These are phyloP conservation scores for Lucilia sericata DNA, from an alignment of 1,140 invertebrate genomes.

Conservation along the genomic window DNA sequence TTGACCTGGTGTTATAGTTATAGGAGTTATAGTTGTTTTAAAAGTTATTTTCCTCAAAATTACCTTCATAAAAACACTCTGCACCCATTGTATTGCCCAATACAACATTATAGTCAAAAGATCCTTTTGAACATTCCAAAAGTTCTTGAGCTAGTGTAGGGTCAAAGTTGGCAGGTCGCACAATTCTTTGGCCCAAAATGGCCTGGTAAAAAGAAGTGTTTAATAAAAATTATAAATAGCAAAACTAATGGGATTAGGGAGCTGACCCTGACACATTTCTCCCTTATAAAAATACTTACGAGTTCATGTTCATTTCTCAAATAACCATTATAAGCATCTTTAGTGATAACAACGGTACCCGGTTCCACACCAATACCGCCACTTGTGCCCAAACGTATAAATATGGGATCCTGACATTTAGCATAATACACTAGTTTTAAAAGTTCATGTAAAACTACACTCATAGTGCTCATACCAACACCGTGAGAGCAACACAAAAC, in stretches of 20 bases:
- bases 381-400: constrained; percentile 92
- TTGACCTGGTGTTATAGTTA: constrained; percentile 72
- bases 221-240: too few relatives aligned
- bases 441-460: constrained; percentile 91
- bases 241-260: too few relatives aligned
- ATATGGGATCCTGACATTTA: constrained; percentile 84
- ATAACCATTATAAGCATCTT: constrained; percentile 86
- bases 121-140: constrained; percentile 73
- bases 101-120: constrained; percentile 63
- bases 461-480: constrained; percentile 91
- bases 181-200: constrained; percentile 86
- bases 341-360: constrained; percentile 88
- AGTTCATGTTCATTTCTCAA: constrained; percentile 77
- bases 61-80: constrained; percentile 96
- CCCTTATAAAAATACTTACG: constrained; percentile 67
- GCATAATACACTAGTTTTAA: constrained; percentile 94
- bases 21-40: background rate
- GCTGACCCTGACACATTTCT: too few relatives aligned
- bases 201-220: constrained; percentile 70
- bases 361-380: constrained; percentile 89
- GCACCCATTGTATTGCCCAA: constrained; percentile 92
- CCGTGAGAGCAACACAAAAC: constrained; percentile 78
- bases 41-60: background rate
- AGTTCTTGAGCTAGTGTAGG: constrained; percentile 80
- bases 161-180: constrained; percentile 86